A percentile compares a stretch with the other conserved stretches of the same genome.
Evolutionary conservation across 1,140 invertebrate genomes (phyloP).

Genomic region (Coenobita brevimanus): DNA sequence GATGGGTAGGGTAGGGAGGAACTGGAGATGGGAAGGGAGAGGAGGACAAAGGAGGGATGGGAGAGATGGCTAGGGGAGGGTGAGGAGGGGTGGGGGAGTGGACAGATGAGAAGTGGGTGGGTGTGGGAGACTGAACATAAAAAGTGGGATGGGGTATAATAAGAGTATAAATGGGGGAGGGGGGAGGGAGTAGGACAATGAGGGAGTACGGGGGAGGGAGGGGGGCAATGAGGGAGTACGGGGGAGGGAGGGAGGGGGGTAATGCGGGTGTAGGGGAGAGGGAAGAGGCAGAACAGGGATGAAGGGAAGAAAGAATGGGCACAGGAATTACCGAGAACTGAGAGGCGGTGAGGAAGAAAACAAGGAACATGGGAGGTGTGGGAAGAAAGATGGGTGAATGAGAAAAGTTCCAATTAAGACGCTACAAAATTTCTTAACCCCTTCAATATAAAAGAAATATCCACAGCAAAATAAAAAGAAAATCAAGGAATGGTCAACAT

Average conservation of each 20-base stretch:
- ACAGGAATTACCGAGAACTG: not conserved
- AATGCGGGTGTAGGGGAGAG: not conserved
- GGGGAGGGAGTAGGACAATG: not conserved
- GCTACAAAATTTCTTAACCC: no score
- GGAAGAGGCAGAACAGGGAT: not conserved
- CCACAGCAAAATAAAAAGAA: no score
- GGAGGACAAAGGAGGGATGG: no score
- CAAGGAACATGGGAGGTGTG: not conserved
- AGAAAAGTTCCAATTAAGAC: no score
- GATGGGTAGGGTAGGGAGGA: no score
- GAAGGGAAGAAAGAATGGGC: not conserved
- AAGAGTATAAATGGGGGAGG: conserved; percentile 30
- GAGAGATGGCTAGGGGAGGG: no score
- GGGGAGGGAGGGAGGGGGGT: no score
- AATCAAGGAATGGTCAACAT: no score
- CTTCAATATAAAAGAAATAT: no score
- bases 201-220: not conserved
- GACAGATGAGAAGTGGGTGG: conserved; percentile 15
- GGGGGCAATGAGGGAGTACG: conserved; percentile 2
- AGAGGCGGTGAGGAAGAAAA: not conserved
- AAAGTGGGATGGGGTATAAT: conserved; percentile 42
- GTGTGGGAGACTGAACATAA: conserved; percentile 33
- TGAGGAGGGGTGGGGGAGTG: no score
- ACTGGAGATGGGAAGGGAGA: no score
- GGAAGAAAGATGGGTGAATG: not conserved